Evolutionary conservation across 2,113 vertebrate genomes (phyloP).

Genomic region (Synchiropus splendidus): DNA sequence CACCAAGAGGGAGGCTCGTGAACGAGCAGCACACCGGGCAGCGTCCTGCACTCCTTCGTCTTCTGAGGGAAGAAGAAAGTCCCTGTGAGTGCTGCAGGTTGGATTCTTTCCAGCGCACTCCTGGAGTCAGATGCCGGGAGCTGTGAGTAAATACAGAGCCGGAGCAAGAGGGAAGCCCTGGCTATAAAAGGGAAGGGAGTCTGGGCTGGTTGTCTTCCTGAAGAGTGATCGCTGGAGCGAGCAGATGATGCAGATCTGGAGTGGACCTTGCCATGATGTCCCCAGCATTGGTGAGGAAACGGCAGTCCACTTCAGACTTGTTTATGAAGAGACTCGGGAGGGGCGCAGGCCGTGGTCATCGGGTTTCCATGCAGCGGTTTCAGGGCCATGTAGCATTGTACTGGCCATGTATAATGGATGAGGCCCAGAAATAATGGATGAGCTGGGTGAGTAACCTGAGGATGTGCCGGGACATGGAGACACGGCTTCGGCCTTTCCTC

Average conservation of each 20-base stretch:
- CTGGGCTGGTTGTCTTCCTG: conserved; percentile 51
- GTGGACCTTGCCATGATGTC: conserved; percentile 1
- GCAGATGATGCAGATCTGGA: conserved; percentile 18
- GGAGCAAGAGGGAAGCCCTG: conserved; percentile 29
- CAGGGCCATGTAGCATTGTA: conserved; percentile 56
- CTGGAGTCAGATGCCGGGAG: conserved; percentile 55
- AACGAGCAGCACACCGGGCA: too few species aligned
- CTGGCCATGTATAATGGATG: conserved; percentile 64
- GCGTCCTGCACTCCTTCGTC: neutral
- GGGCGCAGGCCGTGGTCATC: conserved; percentile 22
- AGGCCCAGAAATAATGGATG: conserved; percentile 68
- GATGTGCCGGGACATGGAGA: conserved; percentile 57
- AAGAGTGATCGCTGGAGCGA: conserved; percentile 33
- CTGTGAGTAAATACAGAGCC: conserved; percentile 52
- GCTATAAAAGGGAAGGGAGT: conserved; percentile 63
- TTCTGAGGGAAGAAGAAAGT: neutral
- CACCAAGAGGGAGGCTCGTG: too few species aligned
- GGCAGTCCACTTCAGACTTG: too few species aligned
- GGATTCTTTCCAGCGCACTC: conserved; percentile 57
- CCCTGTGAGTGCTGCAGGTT: conserved; percentile 39
- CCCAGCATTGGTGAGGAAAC: too few species aligned
- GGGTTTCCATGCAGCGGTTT: conserved; percentile 21
- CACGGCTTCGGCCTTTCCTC: conserved; percentile 19
- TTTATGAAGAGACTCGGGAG: conserved; percentile 35
- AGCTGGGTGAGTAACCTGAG: conserved; percentile 67